Conservation (phyloP, 2,113 vertebrate species). For the Dicerorhinus sumatrensis region DNA sequence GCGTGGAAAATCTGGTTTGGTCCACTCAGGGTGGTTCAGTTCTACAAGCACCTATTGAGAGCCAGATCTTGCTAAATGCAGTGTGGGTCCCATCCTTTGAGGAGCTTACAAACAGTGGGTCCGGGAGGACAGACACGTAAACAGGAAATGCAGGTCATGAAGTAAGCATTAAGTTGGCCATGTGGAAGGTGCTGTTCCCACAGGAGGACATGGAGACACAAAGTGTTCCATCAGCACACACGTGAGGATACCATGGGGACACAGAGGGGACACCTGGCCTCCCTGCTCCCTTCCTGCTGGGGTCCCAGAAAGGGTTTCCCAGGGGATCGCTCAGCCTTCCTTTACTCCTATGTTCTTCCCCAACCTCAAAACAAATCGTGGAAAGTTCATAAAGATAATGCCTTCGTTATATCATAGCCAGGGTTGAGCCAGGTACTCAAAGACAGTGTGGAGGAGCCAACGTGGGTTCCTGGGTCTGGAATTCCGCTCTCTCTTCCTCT, state of each 20-base stretch:
- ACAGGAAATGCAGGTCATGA: neutral
- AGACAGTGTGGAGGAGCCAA: neutral
- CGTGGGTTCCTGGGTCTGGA: neutral
- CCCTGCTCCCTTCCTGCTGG: neutral
- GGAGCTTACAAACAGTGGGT: neutral
- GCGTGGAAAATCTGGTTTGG: neutral
- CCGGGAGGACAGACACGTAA: neutral
- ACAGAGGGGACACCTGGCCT: no score
- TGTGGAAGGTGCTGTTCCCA: neutral
- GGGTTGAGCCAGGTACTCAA: neutral
- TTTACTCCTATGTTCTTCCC: neutral
- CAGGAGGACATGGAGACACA: neutral
- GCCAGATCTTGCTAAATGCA: neutral
- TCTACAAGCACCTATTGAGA: neutral
- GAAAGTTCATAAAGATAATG: neutral
- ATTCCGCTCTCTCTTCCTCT: neutral
- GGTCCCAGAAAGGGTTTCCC: neutral
- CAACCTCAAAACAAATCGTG: neutral
- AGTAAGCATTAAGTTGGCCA: neutral
- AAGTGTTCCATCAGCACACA: neutral
- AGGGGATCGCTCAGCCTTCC: neutral
- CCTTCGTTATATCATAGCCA: rapidly evolving
- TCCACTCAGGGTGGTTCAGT: neutral
- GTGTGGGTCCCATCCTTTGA: neutral
- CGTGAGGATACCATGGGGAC: neutral